phyloP scores from a whole-genome alignment of 2,888 invertebrate genomes.

The Lasius fuliginosus region DNA sequence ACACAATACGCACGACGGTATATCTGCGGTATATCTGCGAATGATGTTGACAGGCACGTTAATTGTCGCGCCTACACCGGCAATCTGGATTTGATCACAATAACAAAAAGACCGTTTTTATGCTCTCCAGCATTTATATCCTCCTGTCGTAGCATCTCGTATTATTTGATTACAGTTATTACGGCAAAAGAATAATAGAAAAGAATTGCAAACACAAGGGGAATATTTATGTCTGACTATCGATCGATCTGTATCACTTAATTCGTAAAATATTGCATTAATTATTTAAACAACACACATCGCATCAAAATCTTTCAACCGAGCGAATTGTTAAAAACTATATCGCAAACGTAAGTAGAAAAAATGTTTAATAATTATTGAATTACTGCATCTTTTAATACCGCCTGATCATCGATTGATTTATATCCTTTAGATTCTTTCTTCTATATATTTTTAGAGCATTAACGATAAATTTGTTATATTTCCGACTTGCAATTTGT shows the following conservation, averaged over 20 bases:
- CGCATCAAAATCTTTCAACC: not conserved
- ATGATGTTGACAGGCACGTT: conserved; percentile 67
- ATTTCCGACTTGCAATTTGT: not conserved
- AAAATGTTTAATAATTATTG: not conserved
- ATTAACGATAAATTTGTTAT: not conserved
- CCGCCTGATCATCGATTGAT: not conserved
- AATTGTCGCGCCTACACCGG: conserved; percentile 57
- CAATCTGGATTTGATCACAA: conserved; percentile 31
- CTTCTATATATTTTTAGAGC: not conserved
- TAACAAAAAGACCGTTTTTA: conserved; percentile 10
- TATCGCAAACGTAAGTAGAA: not conserved
- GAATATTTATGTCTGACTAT: not conserved
- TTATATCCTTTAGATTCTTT: not conserved
- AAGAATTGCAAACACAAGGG: not conserved
- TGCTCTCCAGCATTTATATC: not conserved
- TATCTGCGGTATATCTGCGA: conserved; percentile 55
- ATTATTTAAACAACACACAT: conserved; percentile 8
- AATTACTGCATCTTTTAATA: not conserved
- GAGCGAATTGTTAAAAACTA: not conserved
- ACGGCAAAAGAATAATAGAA: not conserved
- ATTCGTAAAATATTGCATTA: not conserved
- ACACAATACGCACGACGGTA: conserved; percentile 29
- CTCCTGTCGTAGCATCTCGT: not conserved
- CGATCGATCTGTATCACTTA: not conserved
- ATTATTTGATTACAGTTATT: conserved; percentile 2